Conservation (phyloP, 1,140 invertebrate genomes). For the Phenacoccus solenopsis region DNA sequence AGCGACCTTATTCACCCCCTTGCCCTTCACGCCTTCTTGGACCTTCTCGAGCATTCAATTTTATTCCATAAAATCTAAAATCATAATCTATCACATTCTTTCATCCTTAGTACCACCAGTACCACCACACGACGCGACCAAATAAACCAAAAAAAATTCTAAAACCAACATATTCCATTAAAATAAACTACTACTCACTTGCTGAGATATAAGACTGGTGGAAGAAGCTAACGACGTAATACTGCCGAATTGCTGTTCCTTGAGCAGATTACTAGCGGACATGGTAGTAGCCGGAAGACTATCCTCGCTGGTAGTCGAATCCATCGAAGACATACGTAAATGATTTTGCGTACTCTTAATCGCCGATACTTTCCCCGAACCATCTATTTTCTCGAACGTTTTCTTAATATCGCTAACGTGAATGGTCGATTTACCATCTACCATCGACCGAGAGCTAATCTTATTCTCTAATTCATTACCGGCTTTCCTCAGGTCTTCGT, state of each 20-base stretch:
- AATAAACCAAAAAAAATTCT: no score
- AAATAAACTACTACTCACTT: slow-evolving; percentile 31
- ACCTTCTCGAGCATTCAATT: no score
- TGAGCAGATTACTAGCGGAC: slow-evolving; percentile 33
- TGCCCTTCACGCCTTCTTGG: no score
- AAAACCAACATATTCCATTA: no score
- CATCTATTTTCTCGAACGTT: slow-evolving; percentile 43
- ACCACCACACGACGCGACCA: no score
- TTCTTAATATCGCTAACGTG: slow-evolving; percentile 47
- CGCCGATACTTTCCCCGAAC: slow-evolving; percentile 1
- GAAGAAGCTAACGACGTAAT: slow-evolving; percentile 48
- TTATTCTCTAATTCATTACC: background rate
- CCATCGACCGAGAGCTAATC: background rate
- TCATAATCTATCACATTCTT: no score
- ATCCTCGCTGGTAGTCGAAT: slow-evolving; percentile 39
- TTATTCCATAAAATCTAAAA: no score
- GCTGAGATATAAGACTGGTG: slow-evolving; percentile 48
- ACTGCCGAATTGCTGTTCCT: slow-evolving; percentile 46
- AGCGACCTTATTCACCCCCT: no score
- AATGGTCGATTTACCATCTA: slow-evolving; percentile 26
- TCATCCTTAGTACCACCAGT: no score
- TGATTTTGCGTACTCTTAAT: slow-evolving; percentile 27
- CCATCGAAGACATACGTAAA: slow-evolving; percentile 36
- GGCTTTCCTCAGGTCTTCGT: background rate
- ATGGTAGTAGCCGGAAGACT: slow-evolving; percentile 33